Percentiles rank a stretch among this genome's conserved stretches.
Conservation (phyloP, 2,113 vertebrate genomes). For the Pollachius pollachius region DNA sequence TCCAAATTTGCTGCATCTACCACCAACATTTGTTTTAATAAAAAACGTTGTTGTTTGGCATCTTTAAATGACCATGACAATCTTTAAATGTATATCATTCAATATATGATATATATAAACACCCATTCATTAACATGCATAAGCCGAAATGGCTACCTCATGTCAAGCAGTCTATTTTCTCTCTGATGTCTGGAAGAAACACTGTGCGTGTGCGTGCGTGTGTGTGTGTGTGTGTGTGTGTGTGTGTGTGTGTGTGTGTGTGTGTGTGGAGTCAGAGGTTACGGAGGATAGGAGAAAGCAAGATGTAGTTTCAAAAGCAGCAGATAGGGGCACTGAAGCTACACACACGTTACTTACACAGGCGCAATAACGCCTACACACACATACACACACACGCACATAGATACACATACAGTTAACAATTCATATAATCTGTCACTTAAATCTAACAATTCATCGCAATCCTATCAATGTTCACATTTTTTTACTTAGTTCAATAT, state of each 20-base stretch:
- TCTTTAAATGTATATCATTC: not conserved
- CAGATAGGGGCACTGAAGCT: slow-evolving; percentile 10
- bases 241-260: slow-evolving; percentile 26
- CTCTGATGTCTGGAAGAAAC: slow-evolving; percentile 51
- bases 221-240: slow-evolving; percentile 4
- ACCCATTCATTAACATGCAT: slow-evolving; percentile 66
- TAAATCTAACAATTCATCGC: not conserved
- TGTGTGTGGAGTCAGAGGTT: slow-evolving; percentile 49
- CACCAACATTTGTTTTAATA: not conserved
- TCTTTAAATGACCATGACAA: no score
- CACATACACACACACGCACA: not conserved
- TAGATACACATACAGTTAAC: not conserved
- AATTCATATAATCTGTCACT: no score
- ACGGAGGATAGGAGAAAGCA: not conserved
- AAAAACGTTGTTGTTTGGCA: no score
- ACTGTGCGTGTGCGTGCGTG: slow-evolving; percentile 25
- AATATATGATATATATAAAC: slow-evolving; percentile 9
- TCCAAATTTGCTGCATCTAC: not conserved
- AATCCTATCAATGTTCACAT: not conserved
- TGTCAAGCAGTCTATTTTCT: slow-evolving; percentile 73
- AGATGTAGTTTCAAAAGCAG: slow-evolving; percentile 4
- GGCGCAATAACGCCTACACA: no score
- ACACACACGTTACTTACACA: not conserved
- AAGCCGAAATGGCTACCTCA: slow-evolving; percentile 56
- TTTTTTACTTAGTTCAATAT: not conserved